Conservation (phyloP, 2,113 vertebrate genomes). For the Rhynchopsitta pachyrhyncha region DNA sequence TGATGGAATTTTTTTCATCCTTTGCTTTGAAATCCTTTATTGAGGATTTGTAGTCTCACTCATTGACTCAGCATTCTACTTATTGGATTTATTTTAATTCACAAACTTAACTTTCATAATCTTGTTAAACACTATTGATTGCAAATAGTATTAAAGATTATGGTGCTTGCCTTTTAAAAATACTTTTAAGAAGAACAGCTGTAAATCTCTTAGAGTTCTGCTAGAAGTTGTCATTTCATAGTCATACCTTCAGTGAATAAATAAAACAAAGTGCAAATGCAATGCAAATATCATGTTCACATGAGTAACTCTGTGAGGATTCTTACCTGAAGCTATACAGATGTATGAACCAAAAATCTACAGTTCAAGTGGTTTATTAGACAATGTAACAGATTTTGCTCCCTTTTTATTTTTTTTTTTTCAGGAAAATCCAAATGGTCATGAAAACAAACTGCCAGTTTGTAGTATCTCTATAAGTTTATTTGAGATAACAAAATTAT, state of each 20-base stretch:
- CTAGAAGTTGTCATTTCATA: background rate
- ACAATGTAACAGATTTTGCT: background rate
- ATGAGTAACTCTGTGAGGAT: background rate
- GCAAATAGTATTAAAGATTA: background rate
- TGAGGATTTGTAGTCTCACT: background rate
- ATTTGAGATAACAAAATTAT: background rate
- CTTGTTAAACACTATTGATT: background rate
- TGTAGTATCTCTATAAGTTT: background rate
- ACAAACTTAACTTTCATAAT: background rate
- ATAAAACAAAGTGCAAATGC: background rate
- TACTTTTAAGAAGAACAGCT: background rate
- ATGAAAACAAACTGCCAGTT: background rate
- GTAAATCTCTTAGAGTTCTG: background rate
- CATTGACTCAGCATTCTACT: background rate
- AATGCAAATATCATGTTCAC: background rate
- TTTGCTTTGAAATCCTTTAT: background rate
- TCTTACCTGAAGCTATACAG: background rate
- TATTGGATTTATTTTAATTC: background rate
- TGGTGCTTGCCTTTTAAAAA: background rate
- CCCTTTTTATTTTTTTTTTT: background rate
- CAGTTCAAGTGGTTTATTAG: background rate
- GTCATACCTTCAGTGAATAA: background rate
- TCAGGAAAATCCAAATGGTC: background rate
- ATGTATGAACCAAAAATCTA: background rate
- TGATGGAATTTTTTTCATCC: background rate